Percentiles rank a stretch among this genome's conserved stretches.
Conservation (phyloP, 2,113 vertebrate genomes). For the Callipepla californica region DNA sequence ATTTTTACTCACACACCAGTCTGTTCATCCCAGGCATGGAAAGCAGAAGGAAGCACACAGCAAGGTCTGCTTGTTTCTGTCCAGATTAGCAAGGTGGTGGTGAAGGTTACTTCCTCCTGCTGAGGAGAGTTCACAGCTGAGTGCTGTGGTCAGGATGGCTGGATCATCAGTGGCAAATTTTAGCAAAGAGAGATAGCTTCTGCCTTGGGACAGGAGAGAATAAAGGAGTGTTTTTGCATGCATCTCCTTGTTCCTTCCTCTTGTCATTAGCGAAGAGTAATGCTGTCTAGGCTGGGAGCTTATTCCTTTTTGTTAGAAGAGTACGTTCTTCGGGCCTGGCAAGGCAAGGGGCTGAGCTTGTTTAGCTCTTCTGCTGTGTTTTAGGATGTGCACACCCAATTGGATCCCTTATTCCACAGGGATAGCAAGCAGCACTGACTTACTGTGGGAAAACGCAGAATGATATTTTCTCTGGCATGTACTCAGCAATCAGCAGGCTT, state of each 20-base stretch:
- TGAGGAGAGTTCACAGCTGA: background rate
- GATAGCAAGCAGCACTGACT: background rate
- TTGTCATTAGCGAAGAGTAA: background rate
- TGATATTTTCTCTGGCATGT: background rate
- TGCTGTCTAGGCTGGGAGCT: background rate
- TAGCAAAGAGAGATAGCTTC: background rate
- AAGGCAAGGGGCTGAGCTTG: background rate
- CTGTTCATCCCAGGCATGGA: background rate
- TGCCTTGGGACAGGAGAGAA: background rate
- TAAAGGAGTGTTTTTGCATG: background rate
- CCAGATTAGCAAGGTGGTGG: background rate
- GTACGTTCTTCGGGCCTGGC: rapidly evolving
- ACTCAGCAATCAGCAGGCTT: background rate
- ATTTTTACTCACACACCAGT: background rate
- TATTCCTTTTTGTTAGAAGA: background rate
- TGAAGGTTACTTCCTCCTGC: background rate
- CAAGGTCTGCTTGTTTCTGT: background rate
- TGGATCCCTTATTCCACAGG: background rate
- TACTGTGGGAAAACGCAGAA: background rate
- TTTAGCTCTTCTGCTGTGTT: background rate
- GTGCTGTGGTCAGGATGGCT: background rate
- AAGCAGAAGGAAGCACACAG: background rate
- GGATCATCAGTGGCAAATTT: background rate
- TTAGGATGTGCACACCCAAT: background rate
- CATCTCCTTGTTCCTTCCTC: background rate